These are phyloP conservation scores for Trachelipus rathkii DNA, from an alignment of 1,140 invertebrate species.

Conservation along the genomic window DNA sequence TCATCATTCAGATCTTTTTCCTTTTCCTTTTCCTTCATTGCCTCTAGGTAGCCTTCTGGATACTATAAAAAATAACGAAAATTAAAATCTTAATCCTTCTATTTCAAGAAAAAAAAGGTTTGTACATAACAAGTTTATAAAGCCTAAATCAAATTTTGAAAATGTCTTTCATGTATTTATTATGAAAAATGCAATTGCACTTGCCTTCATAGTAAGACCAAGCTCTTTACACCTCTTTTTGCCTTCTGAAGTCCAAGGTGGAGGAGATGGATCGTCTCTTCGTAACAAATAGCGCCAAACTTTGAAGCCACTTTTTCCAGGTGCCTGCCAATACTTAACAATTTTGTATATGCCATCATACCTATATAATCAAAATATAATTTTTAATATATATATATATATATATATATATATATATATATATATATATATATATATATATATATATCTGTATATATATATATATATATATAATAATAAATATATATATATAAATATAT, in stretches of 20 bases:
- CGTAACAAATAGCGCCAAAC: constrained; percentile 77
- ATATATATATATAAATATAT: too few relatives aligned
- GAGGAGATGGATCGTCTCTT: constrained; percentile 71
- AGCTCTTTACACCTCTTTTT: constrained; percentile 54
- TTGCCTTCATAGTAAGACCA: constrained; percentile 38
- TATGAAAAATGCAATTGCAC: too few relatives aligned
- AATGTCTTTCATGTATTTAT: too few relatives aligned
- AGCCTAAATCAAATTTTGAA: too few relatives aligned
- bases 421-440: too few relatives aligned
- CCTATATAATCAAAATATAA: constrained; percentile 50
- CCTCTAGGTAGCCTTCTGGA: constrained; percentile 71
- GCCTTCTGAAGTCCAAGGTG: constrained; percentile 76
- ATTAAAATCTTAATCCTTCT: too few relatives aligned
- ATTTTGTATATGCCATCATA: constrained; percentile 77
- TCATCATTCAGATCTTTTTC: constrained; percentile 44
- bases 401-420: too few relatives aligned
- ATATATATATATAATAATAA: too few relatives aligned
- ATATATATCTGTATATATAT: too few relatives aligned
- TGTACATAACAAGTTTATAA: too few relatives aligned
- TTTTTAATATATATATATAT: too few relatives aligned
- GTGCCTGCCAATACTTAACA: constrained; percentile 77
- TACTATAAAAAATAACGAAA: constrained; percentile 54
- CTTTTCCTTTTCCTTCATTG: constrained; percentile 53
- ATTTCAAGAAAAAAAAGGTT: too few relatives aligned
- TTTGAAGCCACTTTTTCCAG: constrained; percentile 70